Evolutionary conservation across 2,797 vertebrate genomes (phyloP).

Genomic region (Sorex maritimensis): DNA sequence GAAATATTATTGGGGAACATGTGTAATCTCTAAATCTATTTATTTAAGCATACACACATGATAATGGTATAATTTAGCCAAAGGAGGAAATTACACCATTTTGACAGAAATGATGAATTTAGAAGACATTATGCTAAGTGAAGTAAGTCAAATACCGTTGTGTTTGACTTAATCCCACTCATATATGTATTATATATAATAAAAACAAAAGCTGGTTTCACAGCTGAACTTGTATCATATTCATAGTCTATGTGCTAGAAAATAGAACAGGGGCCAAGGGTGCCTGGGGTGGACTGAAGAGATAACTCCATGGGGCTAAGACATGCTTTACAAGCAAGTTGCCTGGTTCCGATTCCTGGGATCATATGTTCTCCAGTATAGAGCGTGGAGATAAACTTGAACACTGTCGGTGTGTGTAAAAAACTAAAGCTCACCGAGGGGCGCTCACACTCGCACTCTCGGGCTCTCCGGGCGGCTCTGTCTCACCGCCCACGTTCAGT

Average conservation of each 20-base stretch:
- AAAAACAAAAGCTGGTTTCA: not conserved
- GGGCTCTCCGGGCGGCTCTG: no score
- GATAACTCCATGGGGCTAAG: no score
- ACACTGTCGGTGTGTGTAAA: no score
- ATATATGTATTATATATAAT: not conserved
- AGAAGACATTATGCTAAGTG: not conserved
- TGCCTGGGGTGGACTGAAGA: not conserved
- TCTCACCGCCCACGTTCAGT: no score
- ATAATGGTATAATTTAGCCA: no score
- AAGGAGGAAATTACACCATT: not conserved
- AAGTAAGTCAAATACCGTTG: constrained; percentile 18
- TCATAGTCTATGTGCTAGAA: not conserved
- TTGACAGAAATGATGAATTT: not conserved
- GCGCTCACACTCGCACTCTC: no score
- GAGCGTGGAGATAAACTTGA: no score
- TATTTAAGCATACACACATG: not conserved
- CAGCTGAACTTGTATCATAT: not conserved
- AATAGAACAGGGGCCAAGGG: not conserved
- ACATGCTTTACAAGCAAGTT: no score
- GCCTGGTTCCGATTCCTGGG: no score
- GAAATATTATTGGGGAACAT: constrained; percentile 24
- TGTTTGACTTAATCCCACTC: not conserved
- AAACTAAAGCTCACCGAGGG: no score
- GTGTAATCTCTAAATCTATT: not conserved
- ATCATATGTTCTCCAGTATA: no score